A percentile compares a stretch with the other conserved stretches of the same genome.
Conservation (phyloP, 2,797 vertebrate species). For the Sebastes kiyomatsui region DNA sequence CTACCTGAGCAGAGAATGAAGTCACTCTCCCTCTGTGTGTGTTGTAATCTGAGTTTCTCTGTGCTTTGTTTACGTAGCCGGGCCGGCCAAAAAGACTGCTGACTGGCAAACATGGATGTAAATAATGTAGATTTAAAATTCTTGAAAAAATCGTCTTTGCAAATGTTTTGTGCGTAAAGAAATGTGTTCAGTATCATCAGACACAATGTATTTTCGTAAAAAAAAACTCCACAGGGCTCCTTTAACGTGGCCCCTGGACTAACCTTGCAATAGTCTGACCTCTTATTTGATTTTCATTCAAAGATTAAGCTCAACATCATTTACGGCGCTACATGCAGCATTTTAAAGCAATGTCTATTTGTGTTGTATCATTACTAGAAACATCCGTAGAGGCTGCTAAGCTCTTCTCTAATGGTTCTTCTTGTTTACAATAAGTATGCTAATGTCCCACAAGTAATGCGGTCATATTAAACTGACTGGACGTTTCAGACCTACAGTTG, state of each 20-base stretch:
- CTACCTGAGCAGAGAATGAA: too few species aligned
- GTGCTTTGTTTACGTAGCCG: too few species aligned
- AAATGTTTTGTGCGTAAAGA: not conserved
- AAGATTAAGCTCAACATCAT: not conserved
- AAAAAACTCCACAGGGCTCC: not conserved
- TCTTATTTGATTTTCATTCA: not conserved
- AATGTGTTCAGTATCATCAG: not conserved
- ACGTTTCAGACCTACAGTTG: not conserved
- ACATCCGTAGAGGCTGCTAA: not conserved
- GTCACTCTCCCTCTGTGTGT: too few species aligned
- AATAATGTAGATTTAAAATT: not conserved
- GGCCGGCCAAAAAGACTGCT: not conserved
- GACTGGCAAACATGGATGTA: not conserved
- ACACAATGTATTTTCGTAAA: not conserved
- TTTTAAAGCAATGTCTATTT: not conserved
- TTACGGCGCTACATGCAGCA: not conserved
- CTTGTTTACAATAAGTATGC: slow-evolving; percentile 21
- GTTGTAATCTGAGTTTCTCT: too few species aligned
- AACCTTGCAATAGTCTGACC: not conserved
- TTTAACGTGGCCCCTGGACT: not conserved
- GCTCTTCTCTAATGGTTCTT: slow-evolving; percentile 1
- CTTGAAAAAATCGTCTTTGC: not conserved
- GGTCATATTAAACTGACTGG: not conserved
- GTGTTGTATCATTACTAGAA: not conserved
- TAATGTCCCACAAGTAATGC: not conserved